phyloP scores from a whole-genome alignment of 2,797 vertebrate species.

The Trematomus bernacchii region DNA sequence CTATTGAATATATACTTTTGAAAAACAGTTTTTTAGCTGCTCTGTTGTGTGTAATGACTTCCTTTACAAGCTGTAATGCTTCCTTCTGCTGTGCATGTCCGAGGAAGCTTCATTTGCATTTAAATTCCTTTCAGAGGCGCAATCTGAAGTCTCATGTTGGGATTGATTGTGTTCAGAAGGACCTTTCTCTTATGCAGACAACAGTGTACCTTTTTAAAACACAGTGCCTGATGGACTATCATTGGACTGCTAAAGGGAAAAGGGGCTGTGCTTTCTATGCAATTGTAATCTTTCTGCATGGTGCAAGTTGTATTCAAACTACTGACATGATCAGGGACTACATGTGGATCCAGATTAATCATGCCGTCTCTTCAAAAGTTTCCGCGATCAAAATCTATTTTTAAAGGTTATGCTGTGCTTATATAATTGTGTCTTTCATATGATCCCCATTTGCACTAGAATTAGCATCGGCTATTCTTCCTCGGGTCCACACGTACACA shows the following conservation, averaged over 20 bases:
- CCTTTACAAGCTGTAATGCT: background rate
- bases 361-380: background rate
- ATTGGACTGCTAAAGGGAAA: background rate
- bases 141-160: background rate
- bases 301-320: background rate
- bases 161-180: background rate
- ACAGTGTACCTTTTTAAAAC: background rate
- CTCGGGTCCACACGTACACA: too few relatives aligned
- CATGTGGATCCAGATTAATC: background rate
- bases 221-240: background rate
- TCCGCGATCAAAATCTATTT: too few relatives aligned
- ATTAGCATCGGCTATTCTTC: too few relatives aligned
- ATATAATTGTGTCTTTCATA: too few relatives aligned
- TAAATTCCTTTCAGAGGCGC: background rate
- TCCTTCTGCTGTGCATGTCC: background rate
- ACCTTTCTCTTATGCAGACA: too few relatives aligned
- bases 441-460: too few relatives aligned
- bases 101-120: slow-evolving; percentile 10
- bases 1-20: background rate
- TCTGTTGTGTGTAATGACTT: background rate
- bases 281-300: background rate
- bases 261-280: background rate
- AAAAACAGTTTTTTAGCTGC: background rate
- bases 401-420: background rate
- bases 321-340: background rate